Evolutionary conservation across 1,140 invertebrate genomes (phyloP), one percentile per base, ranked within the genome.

Genomic region (Eupeodes corollae): DNA sequence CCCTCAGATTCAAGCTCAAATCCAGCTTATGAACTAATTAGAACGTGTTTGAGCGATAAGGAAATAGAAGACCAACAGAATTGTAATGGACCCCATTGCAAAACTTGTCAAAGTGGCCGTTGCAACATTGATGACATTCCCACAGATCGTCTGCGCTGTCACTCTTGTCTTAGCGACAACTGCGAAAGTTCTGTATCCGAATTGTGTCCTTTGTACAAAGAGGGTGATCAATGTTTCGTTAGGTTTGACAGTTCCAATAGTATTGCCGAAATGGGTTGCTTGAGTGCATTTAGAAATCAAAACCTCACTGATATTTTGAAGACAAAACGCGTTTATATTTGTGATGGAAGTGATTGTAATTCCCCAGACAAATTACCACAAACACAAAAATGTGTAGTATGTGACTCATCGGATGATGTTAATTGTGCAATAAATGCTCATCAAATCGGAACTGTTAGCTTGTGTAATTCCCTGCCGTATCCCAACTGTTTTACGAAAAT

Each of bases 41-140:
- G 63, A n/a, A 65, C 54, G 6, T 66, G 63, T 8, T 16, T 56
- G 38, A 49, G 65, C 11, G 63, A 66, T 38, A 66, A 66, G 42
- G 63, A 66, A 39, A 16, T 33, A 1, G 9, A 30, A 0, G 63
- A 63, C 40, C 63, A 55, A 2, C n/a, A 18, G 1, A 30, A 16
- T 6, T 55, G 54, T 19, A 49, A 18, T 1, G 58, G 61, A 31
- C 14, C 46, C 13, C 44, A 41, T 3, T 66, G 63, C 40, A 31
- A 43, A 5, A 44, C 58, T 43, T 66, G 63, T 44, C 19, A 44
- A 0, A 60, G 41, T 0, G 39, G 19, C 2, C 52, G 44, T 10
- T 66, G 63, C 51, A 66, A 66, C 15, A 44, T 53, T 1, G 45
- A 53, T 2, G 42, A 11, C 0, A 3, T 66, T 21, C 63, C 63